Evolutionary conservation across 2,888 invertebrate genomes (phyloP).

Genomic region (Leptinotarsa rubiginosa): DNA sequence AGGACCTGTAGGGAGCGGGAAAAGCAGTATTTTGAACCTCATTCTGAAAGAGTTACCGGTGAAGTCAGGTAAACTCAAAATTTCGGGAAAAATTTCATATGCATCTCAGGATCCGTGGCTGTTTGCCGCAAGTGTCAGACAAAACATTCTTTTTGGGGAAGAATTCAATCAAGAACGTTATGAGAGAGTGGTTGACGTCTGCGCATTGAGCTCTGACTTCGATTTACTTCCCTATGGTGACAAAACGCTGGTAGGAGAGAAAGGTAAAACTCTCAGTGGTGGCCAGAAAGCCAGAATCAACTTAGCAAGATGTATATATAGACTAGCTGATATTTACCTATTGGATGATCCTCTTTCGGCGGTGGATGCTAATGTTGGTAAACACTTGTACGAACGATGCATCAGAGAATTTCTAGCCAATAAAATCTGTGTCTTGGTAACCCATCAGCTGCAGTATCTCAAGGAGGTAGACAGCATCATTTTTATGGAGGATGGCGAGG

Average conservation of each 20-base stretch:
- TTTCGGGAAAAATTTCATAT: conserved; percentile 70
- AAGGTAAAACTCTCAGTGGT: conserved; percentile 83
- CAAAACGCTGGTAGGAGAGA: conserved; percentile 82
- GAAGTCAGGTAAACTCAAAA: conserved; percentile 63
- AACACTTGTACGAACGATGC: conserved; percentile 80
- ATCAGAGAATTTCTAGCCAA: conserved; percentile 71
- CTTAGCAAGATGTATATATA: conserved; percentile 81
- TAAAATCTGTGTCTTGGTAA: conserved; percentile 76
- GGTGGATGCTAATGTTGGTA: conserved; percentile 82
- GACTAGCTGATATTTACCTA: conserved; percentile 81
- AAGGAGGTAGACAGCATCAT: conserved; percentile 62
- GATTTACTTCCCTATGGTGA: conserved; percentile 81
- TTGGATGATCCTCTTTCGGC: conserved; percentile 87
- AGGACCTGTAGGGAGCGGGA: conserved; percentile 79
- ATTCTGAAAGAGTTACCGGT: conserved; percentile 67
- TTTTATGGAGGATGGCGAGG: conserved; percentile 66
- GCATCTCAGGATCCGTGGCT: conserved; percentile 76
- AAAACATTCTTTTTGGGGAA: conserved; percentile 84
- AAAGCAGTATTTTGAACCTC: conserved; percentile 68
- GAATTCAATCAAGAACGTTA: conserved; percentile 72
- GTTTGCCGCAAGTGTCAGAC: conserved; percentile 72
- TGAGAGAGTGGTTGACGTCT: conserved; percentile 73
- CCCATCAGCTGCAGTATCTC: conserved; percentile 77
- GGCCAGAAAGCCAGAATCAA: conserved; percentile 89
- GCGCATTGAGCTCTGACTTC: conserved; percentile 78